phyloP scores from a whole-genome alignment of 1,140 invertebrate species.

The Chionoecetes opilio region DNA sequence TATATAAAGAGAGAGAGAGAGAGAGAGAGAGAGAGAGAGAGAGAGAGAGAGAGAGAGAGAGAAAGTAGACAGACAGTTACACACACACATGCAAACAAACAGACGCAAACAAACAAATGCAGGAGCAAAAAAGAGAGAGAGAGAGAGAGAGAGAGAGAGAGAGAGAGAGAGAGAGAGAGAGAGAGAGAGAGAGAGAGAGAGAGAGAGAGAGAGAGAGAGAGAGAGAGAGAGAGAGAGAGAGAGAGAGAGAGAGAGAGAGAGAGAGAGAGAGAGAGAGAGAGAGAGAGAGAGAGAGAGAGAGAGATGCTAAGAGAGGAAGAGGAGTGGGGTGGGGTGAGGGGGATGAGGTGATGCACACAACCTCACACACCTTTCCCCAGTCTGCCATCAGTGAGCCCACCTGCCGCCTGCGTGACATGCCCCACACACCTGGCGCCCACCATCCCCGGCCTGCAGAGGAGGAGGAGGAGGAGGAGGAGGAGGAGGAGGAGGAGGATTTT shows the following conservation, averaged over 20 bases:
- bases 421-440: background rate
- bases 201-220: background rate
- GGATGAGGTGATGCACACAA: background rate
- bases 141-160: background rate
- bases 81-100: no score
- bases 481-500: background rate
- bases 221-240: constrained; percentile 38
- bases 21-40: no score
- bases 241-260: constrained; percentile 49
- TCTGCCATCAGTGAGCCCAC: background rate
- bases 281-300: constrained; percentile 51
- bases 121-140: background rate
- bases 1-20: no score
- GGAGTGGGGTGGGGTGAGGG: background rate
- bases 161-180: constrained; percentile 36
- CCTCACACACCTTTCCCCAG: background rate
- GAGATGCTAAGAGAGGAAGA: constrained; percentile 34
- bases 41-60: no score
- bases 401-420: background rate
- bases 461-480: background rate
- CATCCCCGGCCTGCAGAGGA: background rate
- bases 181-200: no score
- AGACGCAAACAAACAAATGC: no score
- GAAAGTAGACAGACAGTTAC: background rate
- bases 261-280: constrained; percentile 55